Conservation (phyloP, 2,888 invertebrate genomes). For the Caenorhabditis becei region DNA sequence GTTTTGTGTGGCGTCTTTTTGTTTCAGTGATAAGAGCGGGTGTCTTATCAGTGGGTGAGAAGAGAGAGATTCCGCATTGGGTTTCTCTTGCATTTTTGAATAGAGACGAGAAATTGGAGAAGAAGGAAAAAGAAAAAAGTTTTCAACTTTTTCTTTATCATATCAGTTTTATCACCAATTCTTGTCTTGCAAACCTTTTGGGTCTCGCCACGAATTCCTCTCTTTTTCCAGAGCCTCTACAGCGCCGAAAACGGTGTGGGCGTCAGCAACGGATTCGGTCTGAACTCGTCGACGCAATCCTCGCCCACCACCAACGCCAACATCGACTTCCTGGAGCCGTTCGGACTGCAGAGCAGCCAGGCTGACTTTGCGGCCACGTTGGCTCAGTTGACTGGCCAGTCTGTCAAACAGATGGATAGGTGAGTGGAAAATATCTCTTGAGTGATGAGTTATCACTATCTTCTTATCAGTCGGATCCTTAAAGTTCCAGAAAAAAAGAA, state of each 20-base stretch:
- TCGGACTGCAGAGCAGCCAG: conserved; percentile 38
- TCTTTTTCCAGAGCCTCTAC: conserved; percentile 60
- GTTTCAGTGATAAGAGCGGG: conserved; percentile 49
- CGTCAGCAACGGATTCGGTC: conserved; percentile 32
- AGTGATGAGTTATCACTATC: too few relatives aligned
- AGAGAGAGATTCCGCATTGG: not conserved
- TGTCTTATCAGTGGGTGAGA: conserved; percentile 30
- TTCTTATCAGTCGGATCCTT: too few relatives aligned
- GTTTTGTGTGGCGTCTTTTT: conserved; percentile 44
- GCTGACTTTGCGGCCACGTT: conserved; percentile 47
- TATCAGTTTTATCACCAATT: not conserved
- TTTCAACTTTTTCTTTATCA: too few relatives aligned
- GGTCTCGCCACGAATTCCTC: not conserved
- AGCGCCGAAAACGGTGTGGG: conserved; percentile 49
- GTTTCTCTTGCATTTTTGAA: too few relatives aligned
- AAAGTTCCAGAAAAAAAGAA: too few relatives aligned
- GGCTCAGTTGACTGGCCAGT: conserved; percentile 52
- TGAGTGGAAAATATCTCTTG: too few relatives aligned
- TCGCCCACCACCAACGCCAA: conserved; percentile 49
- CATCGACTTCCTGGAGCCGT: conserved; percentile 47
- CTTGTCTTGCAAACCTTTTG: not conserved
- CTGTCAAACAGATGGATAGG: conserved; percentile 51
- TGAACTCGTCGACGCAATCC: conserved; percentile 36
- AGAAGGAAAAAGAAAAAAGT: too few relatives aligned
- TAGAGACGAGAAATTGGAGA: too few relatives aligned